A percentile compares a stretch with the other conserved stretches of the same genome.
Conservation (phyloP, 2,888 invertebrate genomes). For the Malacosoma neustria region DNA sequence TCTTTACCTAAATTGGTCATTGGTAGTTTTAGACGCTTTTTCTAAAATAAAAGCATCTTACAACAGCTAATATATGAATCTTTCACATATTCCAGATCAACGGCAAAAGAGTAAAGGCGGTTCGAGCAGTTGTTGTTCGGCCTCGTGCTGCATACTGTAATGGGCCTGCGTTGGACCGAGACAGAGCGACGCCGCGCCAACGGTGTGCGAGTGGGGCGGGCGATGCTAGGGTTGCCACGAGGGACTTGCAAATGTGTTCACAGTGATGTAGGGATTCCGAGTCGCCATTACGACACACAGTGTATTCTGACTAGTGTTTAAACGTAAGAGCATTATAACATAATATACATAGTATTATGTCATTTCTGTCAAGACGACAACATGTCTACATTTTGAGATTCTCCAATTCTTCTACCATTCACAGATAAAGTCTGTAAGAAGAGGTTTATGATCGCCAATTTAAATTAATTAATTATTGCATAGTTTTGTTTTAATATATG, state of each 20-base stretch:
- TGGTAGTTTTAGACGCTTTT: too few species aligned
- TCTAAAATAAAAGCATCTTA: too few species aligned
- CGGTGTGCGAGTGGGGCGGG: constrained; percentile 31
- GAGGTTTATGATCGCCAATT: too few species aligned
- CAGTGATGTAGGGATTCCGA: constrained; percentile 36
- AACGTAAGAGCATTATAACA: constrained; percentile 30
- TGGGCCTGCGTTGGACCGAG: constrained; percentile 32
- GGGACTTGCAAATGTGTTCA: constrained; percentile 57
- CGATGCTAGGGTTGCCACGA: constrained; percentile 31
- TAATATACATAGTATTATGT: too few species aligned
- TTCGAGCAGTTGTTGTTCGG: constrained; percentile 95
- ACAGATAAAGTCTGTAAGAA: too few species aligned
- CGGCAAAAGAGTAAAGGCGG: constrained; percentile 96
- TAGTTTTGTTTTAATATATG: too few species aligned
- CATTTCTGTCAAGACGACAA: too few species aligned
- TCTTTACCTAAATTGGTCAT: too few species aligned
- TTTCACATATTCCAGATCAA: constrained; percentile 83
- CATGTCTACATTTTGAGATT: too few species aligned
- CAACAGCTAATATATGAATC: too few species aligned
- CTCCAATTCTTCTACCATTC: too few species aligned
- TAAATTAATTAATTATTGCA: too few species aligned
- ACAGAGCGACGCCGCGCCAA: constrained; percentile 27
- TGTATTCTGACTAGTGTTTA: constrained; percentile 39
- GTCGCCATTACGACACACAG: constrained; percentile 38
- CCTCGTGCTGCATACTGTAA: constrained; percentile 96